Conservation (phyloP, 2,888 invertebrate genomes). For the Agrochola macilenta region DNA sequence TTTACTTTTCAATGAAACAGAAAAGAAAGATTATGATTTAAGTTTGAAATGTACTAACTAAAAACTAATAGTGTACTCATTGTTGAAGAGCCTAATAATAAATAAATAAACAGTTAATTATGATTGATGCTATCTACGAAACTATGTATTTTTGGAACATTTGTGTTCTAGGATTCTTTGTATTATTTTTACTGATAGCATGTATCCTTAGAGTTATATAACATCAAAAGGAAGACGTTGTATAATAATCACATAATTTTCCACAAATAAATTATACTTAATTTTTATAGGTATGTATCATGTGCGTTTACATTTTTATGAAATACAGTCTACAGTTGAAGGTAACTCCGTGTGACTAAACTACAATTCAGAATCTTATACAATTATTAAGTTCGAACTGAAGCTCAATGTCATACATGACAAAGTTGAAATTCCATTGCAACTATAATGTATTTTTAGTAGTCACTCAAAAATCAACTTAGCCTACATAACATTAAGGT, state of each 20-base stretch:
- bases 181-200: too few relatives aligned
- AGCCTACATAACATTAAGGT: not conserved
- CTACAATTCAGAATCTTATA: conserved; percentile 31
- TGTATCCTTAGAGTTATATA: too few relatives aligned
- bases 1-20: too few relatives aligned
- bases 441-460: not conserved
- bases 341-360: conserved; percentile 25
- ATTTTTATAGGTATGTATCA: not conserved
- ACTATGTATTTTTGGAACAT: too few relatives aligned
- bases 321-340: conserved; percentile 14
- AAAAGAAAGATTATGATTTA: too few relatives aligned
- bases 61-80: too few relatives aligned
- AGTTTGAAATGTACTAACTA: too few relatives aligned
- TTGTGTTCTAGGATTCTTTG: too few relatives aligned
- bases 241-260: not conserved
- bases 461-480: conserved; percentile 11
- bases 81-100: too few relatives aligned
- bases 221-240: too few relatives aligned
- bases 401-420: not conserved
- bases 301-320: conserved; percentile 25
- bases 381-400: not conserved
- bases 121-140: too few relatives aligned
- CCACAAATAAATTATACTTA: not conserved
- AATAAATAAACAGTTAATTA: too few relatives aligned
- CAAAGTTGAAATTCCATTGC: not conserved